Percentiles rank a stretch among this genome's conserved stretches.
phyloP scores from a whole-genome alignment of 2,113 vertebrate species.

The Euleptes europaea region DNA sequence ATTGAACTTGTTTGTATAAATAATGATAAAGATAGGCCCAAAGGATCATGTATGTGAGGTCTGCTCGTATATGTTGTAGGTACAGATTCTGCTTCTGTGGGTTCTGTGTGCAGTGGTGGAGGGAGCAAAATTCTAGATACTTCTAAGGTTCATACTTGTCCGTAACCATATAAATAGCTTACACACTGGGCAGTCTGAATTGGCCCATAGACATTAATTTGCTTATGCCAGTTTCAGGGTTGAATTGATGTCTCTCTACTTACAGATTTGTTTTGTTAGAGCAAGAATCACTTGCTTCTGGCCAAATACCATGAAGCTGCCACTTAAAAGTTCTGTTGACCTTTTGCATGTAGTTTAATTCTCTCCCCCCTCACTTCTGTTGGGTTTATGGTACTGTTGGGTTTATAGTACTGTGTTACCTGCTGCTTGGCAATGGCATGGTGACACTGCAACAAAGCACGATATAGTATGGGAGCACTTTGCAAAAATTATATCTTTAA shows the following conservation, averaged over 20 bases:
- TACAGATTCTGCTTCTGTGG: not conserved
- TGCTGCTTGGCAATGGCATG: too few species aligned
- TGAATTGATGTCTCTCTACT: not conserved
- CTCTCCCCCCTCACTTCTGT: too few species aligned
- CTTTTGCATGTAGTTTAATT: not conserved
- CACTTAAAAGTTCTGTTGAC: not conserved
- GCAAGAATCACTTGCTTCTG: not conserved
- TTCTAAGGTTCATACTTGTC: not conserved
- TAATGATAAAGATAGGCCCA: not conserved
- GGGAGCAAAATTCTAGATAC: not conserved
- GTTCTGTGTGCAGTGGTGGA: not conserved
- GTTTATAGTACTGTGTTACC: too few species aligned
- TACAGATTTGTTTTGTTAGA: not conserved
- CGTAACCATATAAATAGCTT: not conserved
- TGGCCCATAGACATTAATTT: not conserved
- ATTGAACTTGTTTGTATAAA: not conserved
- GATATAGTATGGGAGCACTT: not conserved
- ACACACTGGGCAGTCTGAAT: too few species aligned
- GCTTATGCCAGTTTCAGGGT: not conserved
- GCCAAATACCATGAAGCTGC: not conserved
- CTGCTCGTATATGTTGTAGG: not conserved
- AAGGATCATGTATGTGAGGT: not conserved
- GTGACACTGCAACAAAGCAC: not conserved
- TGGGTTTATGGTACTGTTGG: too few species aligned
- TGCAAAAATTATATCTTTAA: not conserved